Conservation (phyloP, 2,797 vertebrate genomes). For the Paedocypris micromegethes region DNA sequence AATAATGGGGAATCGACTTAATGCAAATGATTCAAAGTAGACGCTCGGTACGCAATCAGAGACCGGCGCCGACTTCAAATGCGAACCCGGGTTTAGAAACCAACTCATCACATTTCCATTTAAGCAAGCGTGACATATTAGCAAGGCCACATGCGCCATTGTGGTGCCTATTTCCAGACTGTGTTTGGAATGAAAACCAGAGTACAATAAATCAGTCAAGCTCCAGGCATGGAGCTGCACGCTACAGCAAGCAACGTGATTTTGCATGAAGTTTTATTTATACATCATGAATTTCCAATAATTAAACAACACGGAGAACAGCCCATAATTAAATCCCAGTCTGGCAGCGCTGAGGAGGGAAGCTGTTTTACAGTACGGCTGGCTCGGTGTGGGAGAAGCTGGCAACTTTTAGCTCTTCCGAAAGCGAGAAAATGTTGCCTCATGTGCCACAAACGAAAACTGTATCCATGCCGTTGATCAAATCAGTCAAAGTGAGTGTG, state of each 20-base stretch:
- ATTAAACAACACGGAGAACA: slow-evolving; percentile 28
- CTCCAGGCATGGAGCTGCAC: slow-evolving; percentile 4
- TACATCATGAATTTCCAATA: slow-evolving; percentile 28
- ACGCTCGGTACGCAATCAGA: neutral
- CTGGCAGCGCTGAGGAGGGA: neutral
- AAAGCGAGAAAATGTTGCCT: neutral
- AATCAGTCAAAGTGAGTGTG: slow-evolving; percentile 15
- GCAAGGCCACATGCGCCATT: neutral
- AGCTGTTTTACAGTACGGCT: neutral
- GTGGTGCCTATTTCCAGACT: slow-evolving; percentile 18
- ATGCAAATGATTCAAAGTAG: slow-evolving; percentile 21
- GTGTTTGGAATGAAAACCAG: slow-evolving; percentile 15
- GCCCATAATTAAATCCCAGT: slow-evolving; percentile 18
- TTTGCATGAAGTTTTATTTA: slow-evolving; percentile 23
- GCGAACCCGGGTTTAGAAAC: slow-evolving; percentile 1
- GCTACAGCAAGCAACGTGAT: slow-evolving; percentile 14
- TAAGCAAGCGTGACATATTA: slow-evolving; percentile 19
- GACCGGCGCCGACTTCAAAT: slow-evolving; percentile 7
- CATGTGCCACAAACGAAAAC: slow-evolving; percentile 4
- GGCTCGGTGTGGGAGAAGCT: neutral
- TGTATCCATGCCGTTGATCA: slow-evolving; percentile 2
- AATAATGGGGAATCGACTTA: slow-evolving; percentile 3
- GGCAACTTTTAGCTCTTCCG: neutral
- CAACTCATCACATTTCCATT: slow-evolving; percentile 18
- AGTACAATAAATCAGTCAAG: slow-evolving; percentile 27